Base-by-base conservation (phyloP, 2,113 vertebrate genomes). In the Spea multiplicata region DNA sequence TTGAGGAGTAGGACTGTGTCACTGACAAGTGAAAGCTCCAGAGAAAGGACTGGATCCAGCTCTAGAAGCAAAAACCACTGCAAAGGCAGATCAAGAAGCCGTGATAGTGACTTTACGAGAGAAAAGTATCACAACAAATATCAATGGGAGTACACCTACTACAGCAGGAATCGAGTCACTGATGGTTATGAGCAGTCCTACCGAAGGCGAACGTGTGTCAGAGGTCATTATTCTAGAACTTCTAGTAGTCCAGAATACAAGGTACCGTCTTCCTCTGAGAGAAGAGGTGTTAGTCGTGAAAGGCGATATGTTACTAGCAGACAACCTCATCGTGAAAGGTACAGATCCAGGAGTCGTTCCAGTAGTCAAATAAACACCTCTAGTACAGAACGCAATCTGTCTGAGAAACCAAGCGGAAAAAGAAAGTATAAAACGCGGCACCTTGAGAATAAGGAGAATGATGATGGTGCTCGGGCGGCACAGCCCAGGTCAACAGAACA, bases 361-460 rank as follows among this genome's bases (percentile, higher is more conserved):
- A 92, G 90, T 83, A 93, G 85, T 73, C 82, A 89, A 70, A 87
- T 83, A 46, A 83, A 86, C 53, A 90, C 92, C 71, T 88, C 86
- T 1, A 81, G 82, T 0, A 83, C 83, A 82, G 90, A 90, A 3
- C 91, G 85, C 44, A 83, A 73, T 4, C 89, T 89, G 74, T 88
- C 81, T 4, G 93, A 96, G 80, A 97, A 98, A 65, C 94, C 94
- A 7, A 85, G 94, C 12, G 96, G 95, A 4, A 98, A 98, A 84
- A 93, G 94, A 64, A 98, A 98, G 82, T 95, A 95, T 71, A 99
- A 99, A 89, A 94, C 93, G 5, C 92, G 91, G 8, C 95, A 98
- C 85, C 84, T 99, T 80, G 95, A 96, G 73, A 84, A 82, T 55
- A 82, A 84, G 2, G 73, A 14, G 2, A 75, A 73, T 3, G 81